phyloP scores from a whole-genome alignment of 2,113 vertebrate species.

The Morone chrysops region DNA sequence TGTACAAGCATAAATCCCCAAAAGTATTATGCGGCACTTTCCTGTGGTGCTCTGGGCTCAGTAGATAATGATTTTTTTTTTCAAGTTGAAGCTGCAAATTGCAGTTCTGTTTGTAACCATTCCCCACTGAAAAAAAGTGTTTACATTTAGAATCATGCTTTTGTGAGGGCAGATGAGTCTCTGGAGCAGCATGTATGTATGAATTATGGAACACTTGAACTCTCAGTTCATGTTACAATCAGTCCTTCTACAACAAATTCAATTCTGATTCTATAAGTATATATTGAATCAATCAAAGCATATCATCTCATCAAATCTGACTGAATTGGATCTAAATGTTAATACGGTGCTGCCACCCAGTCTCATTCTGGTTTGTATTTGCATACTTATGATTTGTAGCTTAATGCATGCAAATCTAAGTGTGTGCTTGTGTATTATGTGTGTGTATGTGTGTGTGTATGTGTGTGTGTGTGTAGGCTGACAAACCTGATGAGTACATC shows the following conservation, averaged over 20 bases:
- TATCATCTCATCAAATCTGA: conserved; percentile 4
- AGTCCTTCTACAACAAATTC: background rate
- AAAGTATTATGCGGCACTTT: conserved; percentile 19
- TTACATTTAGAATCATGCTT: background rate
- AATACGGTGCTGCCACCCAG: background rate
- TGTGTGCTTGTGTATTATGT: conserved; percentile 4
- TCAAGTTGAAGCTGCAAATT: background rate
- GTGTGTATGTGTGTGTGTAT: conserved; percentile 22
- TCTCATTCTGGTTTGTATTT: background rate
- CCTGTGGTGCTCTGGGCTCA: background rate
- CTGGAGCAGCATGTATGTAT: background rate
- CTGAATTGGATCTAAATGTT: conserved; percentile 13
- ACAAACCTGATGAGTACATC: conserved; percentile 67
- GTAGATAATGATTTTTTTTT: conserved; percentile 14
- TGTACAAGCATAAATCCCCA: background rate
- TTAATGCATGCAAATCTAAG: conserved; percentile 35
- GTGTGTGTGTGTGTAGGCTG: conserved; percentile 37
- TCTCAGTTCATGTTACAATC: conserved; percentile 24
- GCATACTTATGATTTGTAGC: conserved; percentile 10
- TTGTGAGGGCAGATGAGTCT: background rate
- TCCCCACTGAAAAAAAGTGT: background rate
- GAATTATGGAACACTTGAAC: conserved; percentile 19
- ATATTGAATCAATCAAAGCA: background rate
- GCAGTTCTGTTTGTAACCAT: background rate
- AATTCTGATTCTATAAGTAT: background rate